Evolutionary conservation across 2,113 vertebrate genomes (phyloP).

Genomic region (Coptodon rendalli): DNA sequence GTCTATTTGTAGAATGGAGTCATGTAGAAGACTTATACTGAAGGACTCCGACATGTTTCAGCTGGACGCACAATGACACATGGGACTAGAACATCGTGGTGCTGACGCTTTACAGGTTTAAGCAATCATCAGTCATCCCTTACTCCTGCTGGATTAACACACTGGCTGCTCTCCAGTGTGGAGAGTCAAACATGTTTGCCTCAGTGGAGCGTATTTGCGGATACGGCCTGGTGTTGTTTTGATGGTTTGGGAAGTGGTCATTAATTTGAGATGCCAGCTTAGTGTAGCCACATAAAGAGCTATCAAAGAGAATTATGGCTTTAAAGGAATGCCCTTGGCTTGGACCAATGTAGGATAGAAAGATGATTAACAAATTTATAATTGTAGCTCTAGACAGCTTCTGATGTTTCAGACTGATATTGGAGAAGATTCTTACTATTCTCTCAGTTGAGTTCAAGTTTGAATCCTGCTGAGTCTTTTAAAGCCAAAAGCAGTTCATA

Average conservation of each 20-base stretch:
- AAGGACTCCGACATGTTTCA: slow-evolving; percentile 1
- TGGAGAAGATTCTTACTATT: neutral
- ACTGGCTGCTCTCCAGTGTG: neutral
- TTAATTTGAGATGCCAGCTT: slow-evolving; percentile 40
- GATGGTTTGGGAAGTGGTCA: slow-evolving; percentile 22
- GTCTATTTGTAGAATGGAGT: slow-evolving; percentile 77
- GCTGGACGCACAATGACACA: neutral
- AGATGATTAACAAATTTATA: neutral
- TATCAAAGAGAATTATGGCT: neutral
- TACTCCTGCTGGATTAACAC: neutral
- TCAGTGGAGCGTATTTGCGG: slow-evolving; percentile 3
- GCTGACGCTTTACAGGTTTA: neutral
- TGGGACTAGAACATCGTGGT: neutral
- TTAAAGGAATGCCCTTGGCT: neutral
- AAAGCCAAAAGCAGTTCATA: neutral
- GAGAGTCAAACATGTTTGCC: neutral
- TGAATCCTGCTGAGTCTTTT: neutral
- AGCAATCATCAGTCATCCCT: neutral
- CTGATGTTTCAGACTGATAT: neutral
- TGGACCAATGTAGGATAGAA: neutral
- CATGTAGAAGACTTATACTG: slow-evolving; percentile 15
- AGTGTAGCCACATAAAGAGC: slow-evolving; percentile 21
- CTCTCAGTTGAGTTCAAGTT: neutral
- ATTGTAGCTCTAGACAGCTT: neutral
- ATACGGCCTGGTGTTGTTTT: slow-evolving; percentile 21